Conservation (phyloP, 1,140 invertebrate species). For the Charaxes varanes region DNA sequence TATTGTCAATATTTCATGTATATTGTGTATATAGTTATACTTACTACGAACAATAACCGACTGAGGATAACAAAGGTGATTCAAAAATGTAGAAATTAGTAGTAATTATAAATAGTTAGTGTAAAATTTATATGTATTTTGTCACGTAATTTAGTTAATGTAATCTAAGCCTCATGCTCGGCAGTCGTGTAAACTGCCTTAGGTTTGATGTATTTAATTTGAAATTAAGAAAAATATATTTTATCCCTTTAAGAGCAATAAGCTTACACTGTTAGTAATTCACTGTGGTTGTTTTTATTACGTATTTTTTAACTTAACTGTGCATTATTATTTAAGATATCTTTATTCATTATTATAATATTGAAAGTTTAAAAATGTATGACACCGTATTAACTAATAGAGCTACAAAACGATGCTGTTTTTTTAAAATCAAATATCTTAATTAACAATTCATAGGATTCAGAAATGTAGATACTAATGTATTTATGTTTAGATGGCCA, state of each 20-base stretch:
- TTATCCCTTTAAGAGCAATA: background rate
- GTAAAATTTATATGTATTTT: conserved; percentile 12
- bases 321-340: background rate
- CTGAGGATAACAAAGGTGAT: conserved; percentile 47
- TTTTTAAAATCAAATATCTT: too few species aligned
- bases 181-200: too few species aligned
- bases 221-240: background rate
- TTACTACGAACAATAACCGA: conserved; percentile 33
- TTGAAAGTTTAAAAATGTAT: too few species aligned
- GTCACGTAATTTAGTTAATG: too few species aligned
- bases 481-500: too few species aligned
- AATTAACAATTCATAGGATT: too few species aligned
- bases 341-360: background rate
- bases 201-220: too few species aligned
- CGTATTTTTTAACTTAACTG: background rate
- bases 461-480: too few species aligned
- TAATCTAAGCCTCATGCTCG: too few species aligned
- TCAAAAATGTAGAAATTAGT: conserved; percentile 19
- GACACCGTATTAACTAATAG: too few species aligned
- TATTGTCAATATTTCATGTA: conserved; percentile 8
- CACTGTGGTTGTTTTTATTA: background rate
- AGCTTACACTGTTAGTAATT: conserved; percentile 2
- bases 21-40: conserved; percentile 33
- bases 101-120: background rate
- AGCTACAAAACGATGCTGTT: too few species aligned